Evolutionary conservation across 2,888 invertebrate genomes (phyloP).

Genomic region (Pristionchus mayeri): DNA sequence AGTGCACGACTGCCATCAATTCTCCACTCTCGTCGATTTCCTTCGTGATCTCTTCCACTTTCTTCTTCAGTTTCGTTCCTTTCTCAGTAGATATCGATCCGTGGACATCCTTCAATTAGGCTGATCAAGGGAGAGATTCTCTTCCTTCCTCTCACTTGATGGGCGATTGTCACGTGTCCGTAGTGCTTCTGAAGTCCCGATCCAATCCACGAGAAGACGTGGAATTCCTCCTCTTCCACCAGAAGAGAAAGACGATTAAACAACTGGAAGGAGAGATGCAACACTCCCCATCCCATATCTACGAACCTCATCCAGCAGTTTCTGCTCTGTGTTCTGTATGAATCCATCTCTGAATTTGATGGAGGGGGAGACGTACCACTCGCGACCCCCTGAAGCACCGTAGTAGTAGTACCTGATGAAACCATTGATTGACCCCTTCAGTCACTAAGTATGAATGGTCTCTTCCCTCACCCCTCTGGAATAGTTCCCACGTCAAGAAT

Average conservation of each 20-base stretch:
- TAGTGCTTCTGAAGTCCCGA: slow-evolving; percentile 76
- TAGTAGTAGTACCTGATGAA: slow-evolving; percentile 72
- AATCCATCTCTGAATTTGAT: slow-evolving; percentile 75
- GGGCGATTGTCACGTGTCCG: slow-evolving; percentile 74
- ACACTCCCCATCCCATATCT: too few species aligned
- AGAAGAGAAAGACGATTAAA: slow-evolving; percentile 67
- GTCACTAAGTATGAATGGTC: background rate
- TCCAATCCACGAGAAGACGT: slow-evolving; percentile 74
- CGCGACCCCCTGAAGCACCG: slow-evolving; percentile 76
- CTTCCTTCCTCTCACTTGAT: slow-evolving; percentile 60
- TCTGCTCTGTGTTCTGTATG: slow-evolving; percentile 67
- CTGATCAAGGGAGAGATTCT: too few species aligned
- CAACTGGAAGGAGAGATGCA: slow-evolving; percentile 52
- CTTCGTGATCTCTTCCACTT: slow-evolving; percentile 67
- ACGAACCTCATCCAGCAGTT: slow-evolving; percentile 64
- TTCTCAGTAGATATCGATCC: slow-evolving; percentile 21
- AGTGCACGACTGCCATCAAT: slow-evolving; percentile 59
- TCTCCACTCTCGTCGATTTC: slow-evolving; percentile 68
- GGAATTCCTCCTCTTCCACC: slow-evolving; percentile 69
- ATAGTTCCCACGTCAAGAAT: slow-evolving; percentile 70
- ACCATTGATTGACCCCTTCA: background rate
- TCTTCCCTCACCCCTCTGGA: slow-evolving; percentile 60
- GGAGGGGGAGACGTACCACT: slow-evolving; percentile 75
- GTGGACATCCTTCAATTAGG: slow-evolving; percentile 41
- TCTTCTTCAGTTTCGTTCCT: slow-evolving; percentile 41